These are phyloP conservation scores for Archocentrus centrarchus DNA, from an alignment of 2,113 vertebrate species.

Conservation along the genomic window DNA sequence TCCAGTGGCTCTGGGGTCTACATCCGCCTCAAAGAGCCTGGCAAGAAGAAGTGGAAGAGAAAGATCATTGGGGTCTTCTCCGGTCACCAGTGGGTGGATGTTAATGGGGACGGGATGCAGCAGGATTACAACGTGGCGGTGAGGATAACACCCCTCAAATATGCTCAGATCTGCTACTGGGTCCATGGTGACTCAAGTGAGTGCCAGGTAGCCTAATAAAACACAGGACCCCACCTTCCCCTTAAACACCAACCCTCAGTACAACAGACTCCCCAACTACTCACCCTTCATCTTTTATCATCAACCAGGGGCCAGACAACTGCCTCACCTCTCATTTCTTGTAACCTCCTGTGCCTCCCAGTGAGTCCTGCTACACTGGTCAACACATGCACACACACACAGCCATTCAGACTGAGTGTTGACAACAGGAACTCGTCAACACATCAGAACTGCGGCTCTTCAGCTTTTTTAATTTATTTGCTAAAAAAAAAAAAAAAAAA, in stretches of 20 bases:
- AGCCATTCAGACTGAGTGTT: slow-evolving; percentile 58
- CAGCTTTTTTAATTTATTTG: slow-evolving; percentile 81
- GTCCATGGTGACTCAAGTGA: slow-evolving; percentile 87
- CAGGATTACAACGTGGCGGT: slow-evolving; percentile 98
- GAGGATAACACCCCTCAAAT: slow-evolving; percentile 95
- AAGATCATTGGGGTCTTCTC: slow-evolving; percentile 95
- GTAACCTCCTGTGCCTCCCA: slow-evolving; percentile 37
- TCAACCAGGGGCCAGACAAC: slow-evolving; percentile 47
- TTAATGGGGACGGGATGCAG: slow-evolving; percentile 86
- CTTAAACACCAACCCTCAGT: background rate
- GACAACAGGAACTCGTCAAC: slow-evolving; percentile 51
- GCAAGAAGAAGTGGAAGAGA: slow-evolving; percentile 91
- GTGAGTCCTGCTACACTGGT: slow-evolving; percentile 43
- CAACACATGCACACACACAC: background rate
- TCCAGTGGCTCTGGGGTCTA: slow-evolving; percentile 95
- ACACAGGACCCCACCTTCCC: slow-evolving; percentile 12
- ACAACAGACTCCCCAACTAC: background rate
- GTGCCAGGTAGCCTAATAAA: slow-evolving; percentile 83
- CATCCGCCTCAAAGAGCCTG: slow-evolving; percentile 91
- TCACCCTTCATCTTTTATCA: background rate
- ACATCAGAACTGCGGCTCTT: slow-evolving; percentile 59
- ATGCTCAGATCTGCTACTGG: slow-evolving; percentile 97
- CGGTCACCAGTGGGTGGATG: slow-evolving; percentile 94
- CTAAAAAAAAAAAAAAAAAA: slow-evolving; percentile 41
- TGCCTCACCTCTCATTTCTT: slow-evolving; percentile 39